phyloP scores from a whole-genome alignment of 2,888 invertebrate species.

The Cacoxenus indagator region DNA sequence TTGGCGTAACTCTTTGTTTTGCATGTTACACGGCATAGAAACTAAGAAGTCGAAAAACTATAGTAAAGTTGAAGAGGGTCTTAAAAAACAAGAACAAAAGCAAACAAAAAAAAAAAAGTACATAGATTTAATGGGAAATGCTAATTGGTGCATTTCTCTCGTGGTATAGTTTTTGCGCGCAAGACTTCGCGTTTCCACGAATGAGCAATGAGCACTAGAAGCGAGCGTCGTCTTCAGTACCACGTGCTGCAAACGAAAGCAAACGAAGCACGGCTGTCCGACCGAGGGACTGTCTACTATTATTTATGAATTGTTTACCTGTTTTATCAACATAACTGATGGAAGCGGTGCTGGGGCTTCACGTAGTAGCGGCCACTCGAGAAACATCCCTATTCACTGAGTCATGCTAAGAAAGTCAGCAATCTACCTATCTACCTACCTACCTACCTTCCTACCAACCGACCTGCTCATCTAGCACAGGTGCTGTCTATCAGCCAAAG shows the following conservation, averaged over 20 bases:
- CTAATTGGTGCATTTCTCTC: slow-evolving; percentile 65
- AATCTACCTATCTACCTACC: not conserved
- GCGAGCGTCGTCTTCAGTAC: slow-evolving; percentile 37
- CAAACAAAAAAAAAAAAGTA: slow-evolving; percentile 22
- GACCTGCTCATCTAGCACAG: not conserved
- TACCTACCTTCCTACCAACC: too few species aligned
- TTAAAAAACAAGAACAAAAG: slow-evolving; percentile 33
- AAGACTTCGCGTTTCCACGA: slow-evolving; percentile 58
- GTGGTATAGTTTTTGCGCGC: slow-evolving; percentile 42
- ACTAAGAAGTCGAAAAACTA: slow-evolving; percentile 49
- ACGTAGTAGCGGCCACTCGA: slow-evolving; percentile 14
- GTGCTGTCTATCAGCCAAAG: not conserved
- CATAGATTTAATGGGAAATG: slow-evolving; percentile 61
- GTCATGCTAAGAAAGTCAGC: not conserved
- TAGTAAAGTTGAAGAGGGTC: slow-evolving; percentile 44
- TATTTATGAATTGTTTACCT: slow-evolving; percentile 69
- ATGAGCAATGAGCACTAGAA: slow-evolving; percentile 58
- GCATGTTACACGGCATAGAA: slow-evolving; percentile 37
- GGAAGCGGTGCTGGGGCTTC: not conserved
- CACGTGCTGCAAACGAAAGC: slow-evolving; percentile 50
- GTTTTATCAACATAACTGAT: slow-evolving; percentile 34
- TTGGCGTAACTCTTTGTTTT: slow-evolving; percentile 49
- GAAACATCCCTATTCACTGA: slow-evolving; percentile 49
- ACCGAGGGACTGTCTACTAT: slow-evolving; percentile 42
- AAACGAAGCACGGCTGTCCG: slow-evolving; percentile 38